Evolutionary conservation across 2,888 invertebrate genomes (phyloP), one percentile per base, ranked within the genome.

Genomic region (Meganola albula): DNA sequence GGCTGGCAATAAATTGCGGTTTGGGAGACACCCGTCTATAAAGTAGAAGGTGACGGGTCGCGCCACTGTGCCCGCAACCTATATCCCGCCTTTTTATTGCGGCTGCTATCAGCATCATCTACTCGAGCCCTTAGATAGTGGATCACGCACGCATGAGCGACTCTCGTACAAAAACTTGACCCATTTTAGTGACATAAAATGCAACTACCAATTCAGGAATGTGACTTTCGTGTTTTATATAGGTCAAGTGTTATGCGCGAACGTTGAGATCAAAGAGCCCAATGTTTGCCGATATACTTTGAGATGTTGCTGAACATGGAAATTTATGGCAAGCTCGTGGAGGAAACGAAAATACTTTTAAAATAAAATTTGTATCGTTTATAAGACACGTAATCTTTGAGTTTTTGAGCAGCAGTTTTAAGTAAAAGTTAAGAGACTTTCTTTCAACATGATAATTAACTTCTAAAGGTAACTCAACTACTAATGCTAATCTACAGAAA

Each of bases 81-180:
- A 80, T 66, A 73, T 77, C 65, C 66, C 64, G 60, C 53, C 59
- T 72, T 80, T 80, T 84, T 84, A 82, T 75, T 74, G 70, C 67
- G 72, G 74, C 72, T 73, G 66, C 65, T 82, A 83, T 83, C 80
- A 70, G 74, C 54, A 64, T 69, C 74, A 76, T 78, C 76, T 72
- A 71, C 66, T 69, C 53, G 63, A 73, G 72, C 74, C 74, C 68
- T 76, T 68, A 74, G 75, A 77, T 75, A 73, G 73, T 68, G 74
- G 68, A 75, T 77, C 76, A 76, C 72, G 74, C 74, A 68, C 73
- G 68, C 67, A 69, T 69, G 68, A 65, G 63, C 55, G 62, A 57
- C 48, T 53, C 44, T 57, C 53, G 63, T 58, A 69, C 66, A 73
- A 72, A 74, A 74, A 73, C 69, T 69, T 74, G 74, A 72, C 74